A percentile compares a stretch with the other conserved stretches of the same genome.
Conservation (phyloP, 2,797 vertebrate species). For the Chelmon rostratus region DNA sequence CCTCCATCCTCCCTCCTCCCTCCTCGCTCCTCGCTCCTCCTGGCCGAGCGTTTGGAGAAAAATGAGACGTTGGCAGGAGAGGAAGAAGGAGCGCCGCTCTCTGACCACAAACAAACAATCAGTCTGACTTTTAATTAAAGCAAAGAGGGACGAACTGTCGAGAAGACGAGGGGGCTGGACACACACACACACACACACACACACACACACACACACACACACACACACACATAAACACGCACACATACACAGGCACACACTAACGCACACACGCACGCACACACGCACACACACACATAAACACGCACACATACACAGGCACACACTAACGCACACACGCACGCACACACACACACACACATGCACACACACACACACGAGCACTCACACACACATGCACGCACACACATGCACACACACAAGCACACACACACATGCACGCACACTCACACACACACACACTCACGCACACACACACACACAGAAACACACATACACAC, state of each 20-base stretch:
- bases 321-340: too few species aligned
- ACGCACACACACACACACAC: neutral
- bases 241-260: neutral
- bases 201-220: neutral
- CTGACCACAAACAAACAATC: constrained; percentile 59
- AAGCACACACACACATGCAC: too few species aligned
- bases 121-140: constrained; percentile 59
- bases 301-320: too few species aligned
- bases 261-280: too few species aligned
- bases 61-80: constrained; percentile 25
- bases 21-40: neutral
- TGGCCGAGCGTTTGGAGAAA: constrained; percentile 44
- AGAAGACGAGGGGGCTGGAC: neutral
- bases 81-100: constrained; percentile 16
- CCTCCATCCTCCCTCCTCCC: constrained; percentile 7
- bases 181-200: neutral
- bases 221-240: neutral
- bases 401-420: neutral
- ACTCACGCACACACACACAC: neutral
- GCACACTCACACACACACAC: neutral
- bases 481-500: too few species aligned
- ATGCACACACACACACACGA: neutral
- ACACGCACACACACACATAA: too few species aligned
- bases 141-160: constrained; percentile 25
- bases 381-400: too few species aligned